Conservation (phyloP, 30 jellyfish, hydroid and myxozoan species). For the Chrysaora quinquecirrha region DNA sequence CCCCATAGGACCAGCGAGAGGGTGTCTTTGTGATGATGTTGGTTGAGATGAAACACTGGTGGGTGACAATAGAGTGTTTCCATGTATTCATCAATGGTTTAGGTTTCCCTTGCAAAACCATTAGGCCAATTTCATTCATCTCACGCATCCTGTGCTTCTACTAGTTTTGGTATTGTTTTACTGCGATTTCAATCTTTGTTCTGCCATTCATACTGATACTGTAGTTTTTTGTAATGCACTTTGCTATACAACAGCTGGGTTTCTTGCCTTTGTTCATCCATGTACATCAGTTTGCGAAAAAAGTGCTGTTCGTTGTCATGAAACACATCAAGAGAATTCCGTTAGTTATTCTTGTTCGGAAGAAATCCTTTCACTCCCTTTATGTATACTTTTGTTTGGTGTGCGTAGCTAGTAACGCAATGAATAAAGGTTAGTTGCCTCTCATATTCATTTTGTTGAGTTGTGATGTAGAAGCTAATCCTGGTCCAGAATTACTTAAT, state of each 20-base stretch:
- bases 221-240: constrained; percentile 2
- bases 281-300: constrained; percentile 18
- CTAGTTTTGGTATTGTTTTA: constrained; percentile 21
- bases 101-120: background rate
- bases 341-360: constrained; percentile 4
- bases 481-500: constrained; percentile 67
- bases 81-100: constrained; percentile 4
- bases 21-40: background rate
- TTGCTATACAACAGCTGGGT: constrained; percentile 4
- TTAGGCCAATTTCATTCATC: constrained; percentile 27
- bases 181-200: too few relatives aligned
- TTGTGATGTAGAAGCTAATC: constrained; percentile 67
- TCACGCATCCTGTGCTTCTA: background rate
- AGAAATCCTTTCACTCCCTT: constrained; percentile 11
- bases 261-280: constrained; percentile 30
- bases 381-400: constrained; percentile 23
- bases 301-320: background rate
- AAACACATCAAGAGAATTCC: constrained; percentile 17
- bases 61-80: constrained; percentile 10
- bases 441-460: constrained; percentile 61
- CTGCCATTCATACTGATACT: constrained; percentile 22
- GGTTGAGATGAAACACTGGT: background rate
- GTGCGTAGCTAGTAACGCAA: constrained; percentile 45
- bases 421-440: constrained; percentile 45
- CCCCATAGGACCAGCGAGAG: constrained; percentile 1